Evolutionary conservation across 1,140 invertebrate genomes (phyloP).

Genomic region (Teleogryllus occipitalis): DNA sequence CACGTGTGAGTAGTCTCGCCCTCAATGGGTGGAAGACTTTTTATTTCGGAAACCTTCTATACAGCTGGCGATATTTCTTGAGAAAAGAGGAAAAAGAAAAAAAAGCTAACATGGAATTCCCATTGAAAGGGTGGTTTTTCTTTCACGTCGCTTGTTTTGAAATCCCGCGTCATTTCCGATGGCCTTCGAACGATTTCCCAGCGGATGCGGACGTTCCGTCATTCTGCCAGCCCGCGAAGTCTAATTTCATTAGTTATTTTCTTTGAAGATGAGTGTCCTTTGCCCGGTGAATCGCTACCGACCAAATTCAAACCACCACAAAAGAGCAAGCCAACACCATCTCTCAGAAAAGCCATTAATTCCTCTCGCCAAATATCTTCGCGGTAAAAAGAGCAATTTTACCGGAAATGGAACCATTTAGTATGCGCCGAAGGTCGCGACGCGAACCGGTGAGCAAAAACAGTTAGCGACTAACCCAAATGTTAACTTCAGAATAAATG

Average conservation of each 20-base stretch:
- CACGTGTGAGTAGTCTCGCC: background rate
- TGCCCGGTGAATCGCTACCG: too few relatives aligned
- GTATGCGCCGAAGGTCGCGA: background rate
- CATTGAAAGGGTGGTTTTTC: background rate
- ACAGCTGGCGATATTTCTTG: background rate
- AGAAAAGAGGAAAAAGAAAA: background rate
- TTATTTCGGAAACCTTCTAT: background rate
- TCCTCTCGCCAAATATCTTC: background rate
- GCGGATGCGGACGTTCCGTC: background rate
- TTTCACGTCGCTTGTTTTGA: conserved; percentile 1
- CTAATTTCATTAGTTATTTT: background rate
- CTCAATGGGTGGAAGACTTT: background rate
- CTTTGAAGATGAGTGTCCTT: background rate
- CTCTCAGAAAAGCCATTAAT: background rate
- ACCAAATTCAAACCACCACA: background rate
- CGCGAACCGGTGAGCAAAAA: background rate
- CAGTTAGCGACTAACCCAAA: background rate
- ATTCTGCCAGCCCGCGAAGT: background rate
- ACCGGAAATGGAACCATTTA: background rate
- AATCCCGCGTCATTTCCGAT: background rate
- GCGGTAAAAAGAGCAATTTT: background rate
- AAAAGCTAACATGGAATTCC: background rate
- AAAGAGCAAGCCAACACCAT: background rate
- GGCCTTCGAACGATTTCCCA: background rate
- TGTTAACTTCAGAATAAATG: background rate